phyloP scores from a whole-genome alignment of 2,113 vertebrate genomes.

The Pristiophorus japonicus region DNA sequence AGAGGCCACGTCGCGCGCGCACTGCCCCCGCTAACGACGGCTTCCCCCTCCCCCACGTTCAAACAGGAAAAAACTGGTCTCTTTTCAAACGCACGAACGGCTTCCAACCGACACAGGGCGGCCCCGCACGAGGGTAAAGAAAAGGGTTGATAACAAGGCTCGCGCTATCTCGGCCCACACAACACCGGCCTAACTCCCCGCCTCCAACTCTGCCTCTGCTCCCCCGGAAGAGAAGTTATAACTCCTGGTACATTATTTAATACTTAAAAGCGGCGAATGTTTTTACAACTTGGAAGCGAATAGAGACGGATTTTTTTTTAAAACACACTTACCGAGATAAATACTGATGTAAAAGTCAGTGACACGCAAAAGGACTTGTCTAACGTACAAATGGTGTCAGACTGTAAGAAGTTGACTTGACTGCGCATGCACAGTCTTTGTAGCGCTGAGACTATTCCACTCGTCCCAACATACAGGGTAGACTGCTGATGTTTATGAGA shows the following conservation, averaged over 20 bases:
- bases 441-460: not conserved
- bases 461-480: not conserved
- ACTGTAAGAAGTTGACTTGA: not conserved
- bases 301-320: not conserved
- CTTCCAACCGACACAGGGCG: not conserved
- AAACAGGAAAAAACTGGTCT: not conserved
- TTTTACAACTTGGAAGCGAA: not conserved
- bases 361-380: not conserved
- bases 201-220: too few species aligned
- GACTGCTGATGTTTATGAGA: not conserved
- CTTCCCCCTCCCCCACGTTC: not conserved
- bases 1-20: not conserved
- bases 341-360: slow-evolving; percentile 23
- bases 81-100: not conserved
- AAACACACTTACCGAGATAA: slow-evolving; percentile 18
- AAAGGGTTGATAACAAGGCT: too few species aligned
- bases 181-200: too few species aligned
- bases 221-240: not conserved
- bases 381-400: not conserved
- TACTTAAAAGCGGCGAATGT: too few species aligned
- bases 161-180: not conserved
- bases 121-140: not conserved
- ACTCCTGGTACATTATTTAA: not conserved
- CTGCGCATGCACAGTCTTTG: slow-evolving; percentile 17
- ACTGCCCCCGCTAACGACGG: too few species aligned